phyloP scores from a whole-genome alignment of 92 coral and sea anemone genomes.

The Montipora capitata region DNA sequence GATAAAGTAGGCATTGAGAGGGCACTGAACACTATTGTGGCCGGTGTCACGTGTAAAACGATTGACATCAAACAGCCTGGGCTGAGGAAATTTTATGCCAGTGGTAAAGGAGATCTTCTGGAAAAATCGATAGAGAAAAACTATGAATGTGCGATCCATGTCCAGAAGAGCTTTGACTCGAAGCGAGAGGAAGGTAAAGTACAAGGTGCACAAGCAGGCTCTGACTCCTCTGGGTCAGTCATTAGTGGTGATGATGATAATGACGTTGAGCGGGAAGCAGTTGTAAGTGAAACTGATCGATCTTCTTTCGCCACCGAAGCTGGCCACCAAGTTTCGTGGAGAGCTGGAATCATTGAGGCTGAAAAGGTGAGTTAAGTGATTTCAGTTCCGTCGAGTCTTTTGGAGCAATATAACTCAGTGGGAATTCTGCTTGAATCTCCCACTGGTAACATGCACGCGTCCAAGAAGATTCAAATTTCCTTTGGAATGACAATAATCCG shows the following conservation, averaged over 20 bases:
- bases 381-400: background rate
- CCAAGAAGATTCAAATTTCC: too few species aligned
- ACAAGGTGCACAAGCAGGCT: background rate
- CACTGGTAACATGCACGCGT: too few species aligned
- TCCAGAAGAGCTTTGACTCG: slow-evolving; percentile 1
- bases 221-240: background rate
- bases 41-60: background rate
- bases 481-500: background rate
- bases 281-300: background rate
- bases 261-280: background rate
- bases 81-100: slow-evolving; percentile 43
- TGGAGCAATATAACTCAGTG: too few species aligned
- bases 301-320: slow-evolving; percentile 44
- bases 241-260: background rate
- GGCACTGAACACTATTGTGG: background rate
- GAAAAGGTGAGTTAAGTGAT: slow-evolving; percentile 58
- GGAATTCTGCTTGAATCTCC: too few species aligned
- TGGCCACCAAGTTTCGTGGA: slow-evolving; percentile 84
- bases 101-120: slow-evolving; percentile 68
- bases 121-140: slow-evolving; percentile 67
- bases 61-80: slow-evolving; percentile 69
- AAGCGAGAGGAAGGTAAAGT: background rate
- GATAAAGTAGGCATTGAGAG: background rate
- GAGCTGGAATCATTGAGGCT: slow-evolving; percentile 72
- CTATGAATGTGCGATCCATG: slow-evolving; percentile 66